Evolutionary conservation across 2,113 vertebrate species (phyloP).

Genomic region (Psettodes erumei): DNA sequence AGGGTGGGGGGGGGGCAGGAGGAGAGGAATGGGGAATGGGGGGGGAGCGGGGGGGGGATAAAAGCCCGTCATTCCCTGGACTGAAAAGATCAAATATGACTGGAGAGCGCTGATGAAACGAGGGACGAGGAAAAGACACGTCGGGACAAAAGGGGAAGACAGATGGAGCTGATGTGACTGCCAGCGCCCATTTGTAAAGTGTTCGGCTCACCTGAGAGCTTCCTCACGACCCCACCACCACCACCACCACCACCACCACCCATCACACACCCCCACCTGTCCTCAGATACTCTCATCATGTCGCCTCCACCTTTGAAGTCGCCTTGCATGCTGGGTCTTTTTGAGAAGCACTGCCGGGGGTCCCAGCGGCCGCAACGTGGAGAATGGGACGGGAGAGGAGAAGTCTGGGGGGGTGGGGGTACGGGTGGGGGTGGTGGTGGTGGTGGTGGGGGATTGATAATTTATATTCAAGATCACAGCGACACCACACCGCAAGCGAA

Average conservation of each 20-base stretch:
- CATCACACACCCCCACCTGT: neutral
- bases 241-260: constrained; percentile 32
- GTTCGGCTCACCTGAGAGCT: constrained; percentile 54
- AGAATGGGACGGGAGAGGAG: constrained; percentile 60
- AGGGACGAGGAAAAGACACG: constrained; percentile 33
- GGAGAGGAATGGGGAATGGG: constrained; percentile 36
- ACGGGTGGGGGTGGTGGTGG: too few species aligned
- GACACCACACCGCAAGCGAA: constrained; percentile 53
- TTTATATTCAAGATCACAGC: constrained; percentile 71
- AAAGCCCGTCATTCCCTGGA: constrained; percentile 51
- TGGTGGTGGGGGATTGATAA: constrained; percentile 38
- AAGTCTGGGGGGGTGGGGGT: constrained; percentile 6
- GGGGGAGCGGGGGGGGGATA: constrained; percentile 34
- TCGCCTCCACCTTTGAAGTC: constrained; percentile 76
- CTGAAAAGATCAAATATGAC: constrained; percentile 67
- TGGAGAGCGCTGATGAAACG: constrained; percentile 58
- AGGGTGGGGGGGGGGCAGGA: constrained; percentile 6
- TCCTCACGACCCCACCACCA: constrained; percentile 11
- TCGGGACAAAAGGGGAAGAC: constrained; percentile 41
- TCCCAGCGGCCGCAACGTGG: constrained; percentile 57
- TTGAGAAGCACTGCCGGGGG: constrained; percentile 62
- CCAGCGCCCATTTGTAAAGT: constrained; percentile 49
- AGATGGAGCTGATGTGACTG: constrained; percentile 51
- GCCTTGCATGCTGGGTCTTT: constrained; percentile 61
- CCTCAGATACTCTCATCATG: constrained; percentile 47